Conservation (phyloP, 2,113 vertebrate species). For the Nicator chloris region DNA sequence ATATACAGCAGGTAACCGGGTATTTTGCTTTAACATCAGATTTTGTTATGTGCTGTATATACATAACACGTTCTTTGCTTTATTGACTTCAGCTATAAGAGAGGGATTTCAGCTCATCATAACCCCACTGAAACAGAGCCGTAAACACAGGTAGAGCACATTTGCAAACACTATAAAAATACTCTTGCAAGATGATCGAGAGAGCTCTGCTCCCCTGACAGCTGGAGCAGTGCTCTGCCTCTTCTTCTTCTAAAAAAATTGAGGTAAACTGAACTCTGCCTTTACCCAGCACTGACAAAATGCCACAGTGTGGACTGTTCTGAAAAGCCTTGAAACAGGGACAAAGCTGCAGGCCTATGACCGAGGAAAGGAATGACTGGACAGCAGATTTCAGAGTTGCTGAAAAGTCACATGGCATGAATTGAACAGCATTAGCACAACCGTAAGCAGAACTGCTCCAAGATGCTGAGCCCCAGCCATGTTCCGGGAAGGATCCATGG, state of each 20-base stretch:
- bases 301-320: neutral
- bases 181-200: neutral
- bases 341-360: neutral
- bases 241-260: neutral
- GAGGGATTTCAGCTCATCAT: neutral
- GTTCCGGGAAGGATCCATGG: neutral
- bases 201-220: neutral
- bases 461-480: neutral
- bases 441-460: neutral
- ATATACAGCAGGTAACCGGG: neutral
- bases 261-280: neutral
- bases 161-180: neutral
- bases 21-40: neutral
- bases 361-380: neutral
- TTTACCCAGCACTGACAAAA: neutral
- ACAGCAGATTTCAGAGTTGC: neutral
- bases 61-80: neutral
- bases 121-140: neutral
- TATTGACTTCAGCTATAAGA: neutral
- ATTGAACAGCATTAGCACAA: neutral
- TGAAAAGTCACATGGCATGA: neutral
- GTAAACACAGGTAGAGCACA: neutral
- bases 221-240: neutral
- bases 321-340: neutral
- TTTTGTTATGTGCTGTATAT: neutral